Evolutionary conservation across 2,797 vertebrate species (phyloP).

Genomic region (Mormyrops boulengeri): DNA sequence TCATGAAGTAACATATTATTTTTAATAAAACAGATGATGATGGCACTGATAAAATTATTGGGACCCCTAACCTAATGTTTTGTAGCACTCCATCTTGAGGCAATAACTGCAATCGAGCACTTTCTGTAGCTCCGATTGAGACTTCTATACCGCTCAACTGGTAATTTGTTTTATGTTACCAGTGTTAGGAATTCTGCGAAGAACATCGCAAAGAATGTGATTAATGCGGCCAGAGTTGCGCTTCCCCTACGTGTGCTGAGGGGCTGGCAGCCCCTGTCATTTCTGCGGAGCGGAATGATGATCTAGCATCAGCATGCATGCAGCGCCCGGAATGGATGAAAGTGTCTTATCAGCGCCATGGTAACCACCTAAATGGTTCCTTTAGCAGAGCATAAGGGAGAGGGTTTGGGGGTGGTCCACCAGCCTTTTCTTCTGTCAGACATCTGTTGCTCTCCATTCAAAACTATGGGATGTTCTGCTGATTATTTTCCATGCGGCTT

Average conservation of each 20-base stretch:
- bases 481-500: constrained; percentile 60
- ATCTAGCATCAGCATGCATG: constrained; percentile 62
- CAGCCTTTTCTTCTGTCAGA: constrained; percentile 72
- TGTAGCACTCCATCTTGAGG: not conserved
- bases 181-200: not conserved
- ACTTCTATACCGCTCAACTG: not conserved
- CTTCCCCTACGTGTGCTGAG: constrained; percentile 32
- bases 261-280: constrained; percentile 47
- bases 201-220: not conserved
- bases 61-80: not conserved
- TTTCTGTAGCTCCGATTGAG: not conserved
- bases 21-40: not conserved
- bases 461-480: constrained; percentile 75
- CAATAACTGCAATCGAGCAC: not conserved
- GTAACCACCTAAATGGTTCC: constrained; percentile 84
- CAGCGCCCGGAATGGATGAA: constrained; percentile 69
- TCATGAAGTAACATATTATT: not conserved
- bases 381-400: constrained; percentile 67
- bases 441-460: constrained; percentile 87
- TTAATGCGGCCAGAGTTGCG: not conserved
- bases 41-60: not conserved
- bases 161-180: not conserved
- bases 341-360: constrained; percentile 80
- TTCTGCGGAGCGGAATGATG: constrained; percentile 53
- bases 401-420: constrained; percentile 65